A percentile compares a stretch with the other conserved stretches of the same genome.
These are phyloP conservation scores for Neodiprion lecontei DNA, from an alignment of 1,140 invertebrate species.

Conservation along the genomic window DNA sequence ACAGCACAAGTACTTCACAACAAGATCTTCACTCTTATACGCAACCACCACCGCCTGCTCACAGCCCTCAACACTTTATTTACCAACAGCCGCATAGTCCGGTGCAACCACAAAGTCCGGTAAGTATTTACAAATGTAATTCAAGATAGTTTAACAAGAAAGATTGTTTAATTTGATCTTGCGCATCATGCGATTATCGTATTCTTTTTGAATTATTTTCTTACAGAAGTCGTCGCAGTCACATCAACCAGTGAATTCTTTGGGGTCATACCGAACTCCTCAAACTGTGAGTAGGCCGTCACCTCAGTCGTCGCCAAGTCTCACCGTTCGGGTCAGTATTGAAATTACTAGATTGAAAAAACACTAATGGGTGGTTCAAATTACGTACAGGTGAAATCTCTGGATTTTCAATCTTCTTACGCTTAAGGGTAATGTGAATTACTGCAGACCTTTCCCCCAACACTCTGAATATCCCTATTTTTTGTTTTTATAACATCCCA, in stretches of 20 bases:
- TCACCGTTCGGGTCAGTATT: conserved; percentile 58
- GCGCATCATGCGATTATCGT: neutral
- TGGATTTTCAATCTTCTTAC: no score
- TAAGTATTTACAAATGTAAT: neutral
- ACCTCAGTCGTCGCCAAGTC: conserved; percentile 66
- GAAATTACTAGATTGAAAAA: neutral
- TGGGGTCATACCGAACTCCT: conserved; percentile 63
- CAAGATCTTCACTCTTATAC: conserved; percentile 57
- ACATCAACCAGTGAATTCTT: conserved; percentile 49
- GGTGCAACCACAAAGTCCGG: conserved; percentile 61
- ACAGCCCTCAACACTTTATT: conserved; percentile 61
- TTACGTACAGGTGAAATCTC: no score
- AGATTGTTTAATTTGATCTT: neutral
- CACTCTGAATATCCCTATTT: no score
- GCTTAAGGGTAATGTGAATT: no score
- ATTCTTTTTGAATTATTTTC: neutral
- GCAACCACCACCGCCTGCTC: conserved; percentile 51
- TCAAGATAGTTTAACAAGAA: neutral
- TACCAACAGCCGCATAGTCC: conserved; percentile 59
- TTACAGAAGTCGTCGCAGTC: conserved; percentile 52
- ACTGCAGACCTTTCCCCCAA: no score
- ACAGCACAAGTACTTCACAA: conserved; percentile 62
- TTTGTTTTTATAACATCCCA: no score
- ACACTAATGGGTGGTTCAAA: no score
- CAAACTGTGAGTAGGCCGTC: conserved; percentile 65